Evolutionary conservation across 2,888 invertebrate genomes (phyloP), one percentile per base, ranked within the genome.

Genomic region (Tuberolachnus salignus): DNA sequence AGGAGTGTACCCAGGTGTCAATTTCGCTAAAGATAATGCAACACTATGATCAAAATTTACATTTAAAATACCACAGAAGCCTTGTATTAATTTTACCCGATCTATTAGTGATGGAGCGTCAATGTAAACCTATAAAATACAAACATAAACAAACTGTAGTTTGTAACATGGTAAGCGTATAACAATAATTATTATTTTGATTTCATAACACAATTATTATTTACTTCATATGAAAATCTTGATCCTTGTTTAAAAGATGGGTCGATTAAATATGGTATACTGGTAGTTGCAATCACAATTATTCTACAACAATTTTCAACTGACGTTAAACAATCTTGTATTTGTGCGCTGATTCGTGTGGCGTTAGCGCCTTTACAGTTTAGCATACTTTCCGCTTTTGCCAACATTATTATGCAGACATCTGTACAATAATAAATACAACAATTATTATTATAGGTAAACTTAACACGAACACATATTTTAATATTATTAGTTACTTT

Each of bases 1-100:
- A 6, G 88, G 86, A 10, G 88, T 88, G 85, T 87, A 90, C 21
- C 90, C 90, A 49, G 88, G 88, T 0, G 89, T 90, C 80, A 87
- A 85, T 51, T 84, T 84, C 1, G 88, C 87, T 8, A 89, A 73
- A 3, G 81, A 80, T 61, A 75, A 61, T 61, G 82, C 82, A 63
- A 21, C 70, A 70, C 19, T 83, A 81, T 64, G 72, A 46, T 81
- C 81, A 81, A 81, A 75, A 80, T 82, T 63, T 80, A 82, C 16
- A 8, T 81, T 75, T 9, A 55, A 42, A 53, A 81, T 81, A 13
- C 82, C 57, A n/a, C 82, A 80, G 21, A 84, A 83, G 11, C 87
- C 83, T 1, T 82, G 75, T 10, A 88, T 84, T 23, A 90, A 87
- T 14, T 84, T 83, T 8, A 81, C 80, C 64, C 90, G 86, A 80